Evolutionary conservation across 2,888 invertebrate genomes (phyloP).

Genomic region (Melipona bicolor): DNA sequence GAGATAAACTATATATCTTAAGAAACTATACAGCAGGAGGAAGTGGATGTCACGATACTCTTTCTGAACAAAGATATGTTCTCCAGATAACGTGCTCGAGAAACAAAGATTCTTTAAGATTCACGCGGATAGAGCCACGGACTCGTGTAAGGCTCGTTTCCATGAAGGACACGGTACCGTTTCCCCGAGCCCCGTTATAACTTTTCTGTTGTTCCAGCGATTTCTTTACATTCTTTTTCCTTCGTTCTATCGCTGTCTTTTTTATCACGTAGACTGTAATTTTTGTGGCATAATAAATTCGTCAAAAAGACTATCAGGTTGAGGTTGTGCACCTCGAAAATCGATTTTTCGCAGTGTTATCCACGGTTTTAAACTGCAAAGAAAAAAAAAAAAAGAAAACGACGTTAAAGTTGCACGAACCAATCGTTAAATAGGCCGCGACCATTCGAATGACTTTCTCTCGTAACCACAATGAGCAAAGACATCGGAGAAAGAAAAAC

Average conservation of each 20-base stretch:
- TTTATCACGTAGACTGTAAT: not conserved
- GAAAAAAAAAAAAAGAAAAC: not conserved
- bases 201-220: slow-evolving; percentile 56
- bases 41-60: slow-evolving; percentile 12
- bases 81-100: slow-evolving; percentile 17
- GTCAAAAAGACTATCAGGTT: not conserved
- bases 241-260: slow-evolving; percentile 3
- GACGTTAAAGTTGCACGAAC: slow-evolving; percentile 51
- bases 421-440: slow-evolving; percentile 79
- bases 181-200: slow-evolving; percentile 69
- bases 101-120: slow-evolving; percentile 37
- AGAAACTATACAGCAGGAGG: not conserved
- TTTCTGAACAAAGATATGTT: slow-evolving; percentile 21
- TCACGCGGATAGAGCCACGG: slow-evolving; percentile 46
- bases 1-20: no score
- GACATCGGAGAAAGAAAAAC: slow-evolving; percentile 54
- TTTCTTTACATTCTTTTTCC: slow-evolving; percentile 11
- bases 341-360: not conserved
- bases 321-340: not conserved
- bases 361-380: slow-evolving; percentile 55
- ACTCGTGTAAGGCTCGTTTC: slow-evolving; percentile 68
- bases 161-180: slow-evolving; percentile 77
- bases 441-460: slow-evolving; percentile 80
- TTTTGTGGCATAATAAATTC: not conserved
- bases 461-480: slow-evolving; percentile 69